Conservation (phyloP, 2,797 vertebrate genomes). For the Lates japonicus region DNA sequence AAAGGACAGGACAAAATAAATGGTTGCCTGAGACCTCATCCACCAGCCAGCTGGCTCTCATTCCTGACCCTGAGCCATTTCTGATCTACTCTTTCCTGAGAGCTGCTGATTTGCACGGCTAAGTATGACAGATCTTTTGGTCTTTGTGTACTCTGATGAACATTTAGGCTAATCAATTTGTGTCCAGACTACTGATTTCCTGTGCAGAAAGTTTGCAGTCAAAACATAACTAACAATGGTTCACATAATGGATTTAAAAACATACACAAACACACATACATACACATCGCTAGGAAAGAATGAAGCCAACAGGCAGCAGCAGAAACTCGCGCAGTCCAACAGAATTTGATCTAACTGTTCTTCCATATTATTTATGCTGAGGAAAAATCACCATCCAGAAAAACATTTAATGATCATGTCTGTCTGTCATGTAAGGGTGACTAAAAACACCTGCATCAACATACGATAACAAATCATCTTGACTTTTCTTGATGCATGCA, state of each 20-base stretch:
- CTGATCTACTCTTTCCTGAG: conserved; percentile 53
- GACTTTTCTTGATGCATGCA: background rate
- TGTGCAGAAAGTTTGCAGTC: conserved; percentile 62
- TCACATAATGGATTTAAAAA: conserved; percentile 41
- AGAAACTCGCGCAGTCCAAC: conserved; percentile 5
- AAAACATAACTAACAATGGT: conserved; percentile 59
- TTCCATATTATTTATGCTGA: conserved; percentile 6
- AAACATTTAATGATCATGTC: conserved; percentile 15
- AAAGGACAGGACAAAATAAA: conserved; percentile 67
- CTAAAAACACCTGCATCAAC: conserved; percentile 37
- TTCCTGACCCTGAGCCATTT: conserved; percentile 66
- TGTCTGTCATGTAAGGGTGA: conserved; percentile 32
- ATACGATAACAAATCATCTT: conserved; percentile 5
- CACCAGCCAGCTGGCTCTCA: conserved; percentile 68
- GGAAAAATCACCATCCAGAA: background rate
- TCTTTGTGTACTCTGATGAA: conserved; percentile 66
- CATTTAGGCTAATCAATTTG: conserved; percentile 78
- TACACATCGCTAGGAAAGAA: background rate
- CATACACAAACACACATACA: background rate
- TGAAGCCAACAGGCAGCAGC: background rate
- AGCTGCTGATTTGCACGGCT: conserved; percentile 52
- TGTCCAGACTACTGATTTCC: conserved; percentile 69
- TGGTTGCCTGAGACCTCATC: conserved; percentile 62
- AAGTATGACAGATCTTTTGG: conserved; percentile 65
- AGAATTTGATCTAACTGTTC: conserved; percentile 23